phyloP scores from a whole-genome alignment of 2,113 vertebrate species.

The Nipponia nippon region DNA sequence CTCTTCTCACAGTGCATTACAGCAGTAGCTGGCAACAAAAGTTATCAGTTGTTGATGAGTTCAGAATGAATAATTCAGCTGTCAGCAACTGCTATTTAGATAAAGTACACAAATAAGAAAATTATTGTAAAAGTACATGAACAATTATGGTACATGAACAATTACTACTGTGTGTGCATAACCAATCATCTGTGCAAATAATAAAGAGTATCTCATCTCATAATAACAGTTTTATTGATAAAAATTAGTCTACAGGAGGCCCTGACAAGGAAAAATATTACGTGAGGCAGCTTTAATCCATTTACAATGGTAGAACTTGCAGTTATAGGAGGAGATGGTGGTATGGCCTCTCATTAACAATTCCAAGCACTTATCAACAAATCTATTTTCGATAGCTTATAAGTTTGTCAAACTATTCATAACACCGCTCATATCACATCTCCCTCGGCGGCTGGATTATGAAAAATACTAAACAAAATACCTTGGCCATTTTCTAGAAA shows the following conservation, averaged over 20 bases:
- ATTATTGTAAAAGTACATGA: not conserved
- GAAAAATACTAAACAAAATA: not conserved
- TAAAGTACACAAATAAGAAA: not conserved
- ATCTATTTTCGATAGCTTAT: not conserved
- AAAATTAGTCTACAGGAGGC: not conserved
- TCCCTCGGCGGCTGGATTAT: fast-evolving
- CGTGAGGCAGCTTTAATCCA: not conserved
- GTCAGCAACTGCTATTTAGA: not conserved
- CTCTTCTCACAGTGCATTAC: not conserved
- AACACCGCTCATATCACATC: not conserved
- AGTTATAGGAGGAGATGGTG: not conserved
- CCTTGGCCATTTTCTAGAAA: not conserved
- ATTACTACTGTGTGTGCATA: not conserved
- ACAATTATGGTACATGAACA: not conserved
- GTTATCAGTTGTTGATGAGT: not conserved
- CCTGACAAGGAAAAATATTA: not conserved
- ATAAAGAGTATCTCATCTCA: not conserved
- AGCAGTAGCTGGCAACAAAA: not conserved
- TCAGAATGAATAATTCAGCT: not conserved
- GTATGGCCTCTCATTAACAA: not conserved
- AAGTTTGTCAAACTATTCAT: not conserved
- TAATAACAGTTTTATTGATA: not conserved
- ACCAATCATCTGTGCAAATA: not conserved
- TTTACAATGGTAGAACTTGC: not conserved
- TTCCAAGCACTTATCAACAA: not conserved